Evolutionary conservation across 2,888 invertebrate genomes (phyloP).

Genomic region (Chesias legatella): DNA sequence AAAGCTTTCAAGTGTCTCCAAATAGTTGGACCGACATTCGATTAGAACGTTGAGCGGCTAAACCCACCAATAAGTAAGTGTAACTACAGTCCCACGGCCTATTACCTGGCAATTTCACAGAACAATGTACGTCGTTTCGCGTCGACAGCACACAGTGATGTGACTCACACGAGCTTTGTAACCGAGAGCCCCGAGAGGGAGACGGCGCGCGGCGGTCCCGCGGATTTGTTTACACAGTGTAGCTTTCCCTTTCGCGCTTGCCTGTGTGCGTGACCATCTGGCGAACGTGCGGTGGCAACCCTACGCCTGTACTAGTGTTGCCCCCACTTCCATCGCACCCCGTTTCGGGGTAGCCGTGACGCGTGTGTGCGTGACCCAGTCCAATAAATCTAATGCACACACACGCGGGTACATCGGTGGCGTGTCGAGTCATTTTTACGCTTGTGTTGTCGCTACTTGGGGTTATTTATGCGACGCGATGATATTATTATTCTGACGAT

Average conservation of each 20-base stretch:
- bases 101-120: constrained; percentile 81
- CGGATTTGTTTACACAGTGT: constrained; percentile 79
- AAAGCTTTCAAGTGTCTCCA: constrained; percentile 38
- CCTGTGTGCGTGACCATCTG: constrained; percentile 74
- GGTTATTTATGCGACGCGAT: constrained; percentile 76
- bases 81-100: constrained; percentile 77
- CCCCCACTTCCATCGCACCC: constrained; percentile 64
- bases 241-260: constrained; percentile 73
- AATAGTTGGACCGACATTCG: constrained; percentile 59
- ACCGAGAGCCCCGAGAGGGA: constrained; percentile 70
- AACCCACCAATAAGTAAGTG: constrained; percentile 76
- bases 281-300: constrained; percentile 57
- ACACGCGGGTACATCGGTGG: constrained; percentile 79
- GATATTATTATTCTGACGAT: constrained; percentile 80
- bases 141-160: constrained; percentile 70
- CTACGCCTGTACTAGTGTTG: constrained; percentile 56
- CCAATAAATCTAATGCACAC: constrained; percentile 74
- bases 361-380: constrained; percentile 75
- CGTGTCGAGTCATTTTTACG: constrained; percentile 77
- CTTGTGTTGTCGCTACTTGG: constrained; percentile 77
- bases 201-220: constrained; percentile 62
- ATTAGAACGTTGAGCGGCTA: constrained; percentile 69
- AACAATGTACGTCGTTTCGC: constrained; percentile 74
- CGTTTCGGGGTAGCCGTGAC: constrained; percentile 61
- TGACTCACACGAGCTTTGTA: constrained; percentile 68